These are phyloP conservation scores for Murina feae DNA, from an alignment of 2,113 vertebrate species.

Conservation along the genomic window DNA sequence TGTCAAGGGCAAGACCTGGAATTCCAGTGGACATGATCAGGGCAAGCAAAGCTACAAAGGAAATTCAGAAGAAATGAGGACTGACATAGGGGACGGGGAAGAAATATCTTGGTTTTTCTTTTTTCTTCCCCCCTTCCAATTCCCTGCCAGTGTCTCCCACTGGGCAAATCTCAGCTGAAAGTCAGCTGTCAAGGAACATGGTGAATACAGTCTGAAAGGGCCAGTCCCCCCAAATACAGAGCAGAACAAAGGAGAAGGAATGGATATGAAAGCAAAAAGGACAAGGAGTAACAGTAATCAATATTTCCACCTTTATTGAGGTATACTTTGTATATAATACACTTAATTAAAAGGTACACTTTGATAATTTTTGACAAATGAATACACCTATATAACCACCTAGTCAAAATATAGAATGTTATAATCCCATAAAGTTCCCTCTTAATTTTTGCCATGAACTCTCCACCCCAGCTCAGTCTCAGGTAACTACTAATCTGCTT, in stretches of 20 bases:
- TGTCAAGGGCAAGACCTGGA: neutral
- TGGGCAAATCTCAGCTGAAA: neutral
- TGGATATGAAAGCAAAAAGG: neutral
- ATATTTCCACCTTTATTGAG: constrained; percentile 40
- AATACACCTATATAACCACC: neutral
- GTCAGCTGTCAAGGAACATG: neutral
- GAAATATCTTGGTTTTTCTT: neutral
- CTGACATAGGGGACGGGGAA: neutral
- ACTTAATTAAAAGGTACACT: neutral
- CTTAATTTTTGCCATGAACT: neutral
- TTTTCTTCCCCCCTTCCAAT: neutral
- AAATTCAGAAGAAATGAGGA: neutral
- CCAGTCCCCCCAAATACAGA: neutral
- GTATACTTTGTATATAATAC: neutral
- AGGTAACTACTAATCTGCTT: neutral
- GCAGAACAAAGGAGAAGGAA: neutral
- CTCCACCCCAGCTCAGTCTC: neutral
- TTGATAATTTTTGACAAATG: neutral
- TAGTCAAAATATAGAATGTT: constrained; percentile 11
- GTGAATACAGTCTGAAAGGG: neutral
- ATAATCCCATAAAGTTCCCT: neutral
- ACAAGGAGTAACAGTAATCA: neutral
- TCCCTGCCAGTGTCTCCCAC: neutral
- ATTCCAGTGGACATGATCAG: neutral
- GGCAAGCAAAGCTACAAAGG: neutral